Percentiles rank a stretch among this genome's conserved stretches.
These are phyloP conservation scores for Bedellia somnulentella DNA, from an alignment of 2,888 invertebrate genomes.

Conservation along the genomic window DNA sequence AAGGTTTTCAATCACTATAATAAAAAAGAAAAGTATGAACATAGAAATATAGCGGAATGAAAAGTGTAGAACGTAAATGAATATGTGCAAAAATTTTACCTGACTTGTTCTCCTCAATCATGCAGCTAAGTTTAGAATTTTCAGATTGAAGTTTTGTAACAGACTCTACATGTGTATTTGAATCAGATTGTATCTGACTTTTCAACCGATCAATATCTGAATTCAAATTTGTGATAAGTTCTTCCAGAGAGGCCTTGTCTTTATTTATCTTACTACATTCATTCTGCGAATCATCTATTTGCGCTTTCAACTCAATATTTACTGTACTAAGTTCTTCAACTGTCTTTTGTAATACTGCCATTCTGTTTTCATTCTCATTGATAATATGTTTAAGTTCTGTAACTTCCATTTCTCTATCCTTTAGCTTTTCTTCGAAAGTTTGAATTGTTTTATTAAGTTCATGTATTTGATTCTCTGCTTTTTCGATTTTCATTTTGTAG, in stretches of 20 bases:
- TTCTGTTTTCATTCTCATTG: slow-evolving; percentile 10
- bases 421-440: too few relatives aligned
- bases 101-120: slow-evolving; percentile 19
- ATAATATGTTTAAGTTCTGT: not conserved
- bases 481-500: too few relatives aligned
- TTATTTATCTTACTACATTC: too few relatives aligned
- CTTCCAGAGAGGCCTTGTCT: too few relatives aligned
- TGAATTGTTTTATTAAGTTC: too few relatives aligned
- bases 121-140: slow-evolving; percentile 13
- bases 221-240: too few relatives aligned
- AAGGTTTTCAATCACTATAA: slow-evolving; percentile 25
- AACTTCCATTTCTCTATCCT: not conserved
- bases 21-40: slow-evolving; percentile 1
- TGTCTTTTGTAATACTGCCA: slow-evolving; percentile 17
- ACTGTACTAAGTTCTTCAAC: slow-evolving; percentile 16
- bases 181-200: too few relatives aligned
- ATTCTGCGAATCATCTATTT: too few relatives aligned
- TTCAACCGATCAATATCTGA: too few relatives aligned
- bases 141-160: slow-evolving; percentile 19
- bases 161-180: too few relatives aligned
- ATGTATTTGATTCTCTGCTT: too few relatives aligned
- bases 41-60: slow-evolving; percentile 4
- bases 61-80: not conserved
- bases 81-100: slow-evolving; percentile 14
- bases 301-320: too few relatives aligned